These are phyloP conservation scores for Alces alces DNA, from an alignment of 2,113 vertebrate species.

Conservation along the genomic window DNA sequence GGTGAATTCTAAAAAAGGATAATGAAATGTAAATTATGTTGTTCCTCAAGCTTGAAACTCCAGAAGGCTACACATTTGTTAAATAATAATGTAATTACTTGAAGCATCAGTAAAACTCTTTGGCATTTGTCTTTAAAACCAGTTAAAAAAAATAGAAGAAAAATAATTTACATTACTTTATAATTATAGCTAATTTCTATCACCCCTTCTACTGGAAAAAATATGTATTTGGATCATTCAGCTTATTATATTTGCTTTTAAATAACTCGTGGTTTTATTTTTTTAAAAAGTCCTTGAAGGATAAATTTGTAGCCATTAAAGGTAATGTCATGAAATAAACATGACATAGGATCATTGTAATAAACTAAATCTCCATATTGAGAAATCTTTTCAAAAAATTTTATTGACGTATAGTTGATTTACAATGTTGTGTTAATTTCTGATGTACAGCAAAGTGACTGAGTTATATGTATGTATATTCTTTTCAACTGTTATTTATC, in stretches of 20 bases:
- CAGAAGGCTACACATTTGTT: neutral
- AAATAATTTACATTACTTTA: neutral
- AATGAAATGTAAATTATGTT: neutral
- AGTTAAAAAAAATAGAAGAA: neutral
- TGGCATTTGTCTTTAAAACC: constrained; percentile 1
- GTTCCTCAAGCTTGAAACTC: neutral
- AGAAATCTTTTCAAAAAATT: neutral
- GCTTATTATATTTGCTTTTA: neutral
- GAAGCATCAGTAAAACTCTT: neutral
- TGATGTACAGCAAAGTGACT: neutral
- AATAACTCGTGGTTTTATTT: neutral
- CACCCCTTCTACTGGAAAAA: neutral
- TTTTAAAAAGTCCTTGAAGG: neutral
- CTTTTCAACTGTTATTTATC: neutral
- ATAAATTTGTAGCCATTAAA: neutral
- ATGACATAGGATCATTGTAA: neutral
- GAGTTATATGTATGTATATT: neutral
- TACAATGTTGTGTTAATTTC: neutral
- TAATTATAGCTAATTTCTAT: neutral
- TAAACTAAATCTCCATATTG: neutral
- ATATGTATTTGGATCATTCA: neutral
- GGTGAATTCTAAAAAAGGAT: neutral
- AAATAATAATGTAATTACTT: neutral
- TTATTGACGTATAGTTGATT: neutral
- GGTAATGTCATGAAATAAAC: neutral